Percentiles rank a stretch among this genome's conserved stretches.
Conservation (phyloP, 2,888 invertebrate species). For the Amphimallon solstitiale region DNA sequence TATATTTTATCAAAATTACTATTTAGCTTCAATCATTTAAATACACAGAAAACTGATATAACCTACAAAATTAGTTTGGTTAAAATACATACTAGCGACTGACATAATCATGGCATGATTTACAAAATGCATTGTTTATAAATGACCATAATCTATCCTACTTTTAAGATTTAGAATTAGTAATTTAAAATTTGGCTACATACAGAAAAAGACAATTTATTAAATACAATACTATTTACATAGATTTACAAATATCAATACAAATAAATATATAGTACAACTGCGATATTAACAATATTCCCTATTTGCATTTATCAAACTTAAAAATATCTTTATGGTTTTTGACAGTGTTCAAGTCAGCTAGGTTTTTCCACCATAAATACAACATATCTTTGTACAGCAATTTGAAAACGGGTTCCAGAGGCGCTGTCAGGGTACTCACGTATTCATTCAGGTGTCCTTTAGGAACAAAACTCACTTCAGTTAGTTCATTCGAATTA, state of each 20-base stretch:
- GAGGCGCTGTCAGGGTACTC: conserved; percentile 71
- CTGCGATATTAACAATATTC: background rate
- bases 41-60: background rate
- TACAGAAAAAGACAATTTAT: too few relatives aligned
- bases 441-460: conserved; percentile 73
- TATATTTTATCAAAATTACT: conserved; percentile 33
- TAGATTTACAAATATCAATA: too few relatives aligned
- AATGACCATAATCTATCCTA: too few relatives aligned
- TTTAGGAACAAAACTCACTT: conserved; percentile 78
- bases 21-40: background rate
- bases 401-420: conserved; percentile 95
- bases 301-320: background rate
- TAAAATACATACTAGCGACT: background rate
- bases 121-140: too few relatives aligned
- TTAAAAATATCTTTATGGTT: conserved; percentile 64
- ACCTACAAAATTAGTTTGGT: background rate
- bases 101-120: too few relatives aligned
- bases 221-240: too few relatives aligned
- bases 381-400: conserved; percentile 79
- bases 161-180: too few relatives aligned
- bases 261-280: background rate
- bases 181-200: too few relatives aligned
- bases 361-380: conserved; percentile 93
- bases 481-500: conserved; percentile 91
- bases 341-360: conserved; percentile 74